Base-by-base conservation (phyloP, 2,888 invertebrate genomes). In the Dicranocentrus wangi region DNA sequence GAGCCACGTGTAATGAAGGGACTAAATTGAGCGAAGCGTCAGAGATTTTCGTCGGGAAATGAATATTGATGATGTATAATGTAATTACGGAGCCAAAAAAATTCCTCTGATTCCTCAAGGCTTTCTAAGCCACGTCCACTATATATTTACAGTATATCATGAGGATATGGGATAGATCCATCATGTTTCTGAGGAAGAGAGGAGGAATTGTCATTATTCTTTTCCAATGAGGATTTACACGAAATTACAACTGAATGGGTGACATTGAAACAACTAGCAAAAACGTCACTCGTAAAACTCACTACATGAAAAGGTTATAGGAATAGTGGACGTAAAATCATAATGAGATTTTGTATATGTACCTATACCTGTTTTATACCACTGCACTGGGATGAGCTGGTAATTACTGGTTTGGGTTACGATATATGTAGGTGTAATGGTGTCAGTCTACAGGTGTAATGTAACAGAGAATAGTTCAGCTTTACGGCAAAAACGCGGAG, bases 51-150 rank as follows among this genome's bases (percentile, higher is more conserved):
- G 60, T 39, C 55, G 32, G 58, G 51, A 79, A 79, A 82, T 75
- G 79, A 82, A 82, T 82, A 82, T 82, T 82, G 79, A 82, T 80
- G 80, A 83, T 83, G 80, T 76, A 76, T 70, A 83, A 72, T 81
- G 83, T 81, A 83, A 83, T 83, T 81, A 83, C 83, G 75, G 60
- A 27, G 63, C 63, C 63, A 63, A 43, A 2, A 5, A 17, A 47
- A 43, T 63, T 43, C 25, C 10, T 72, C 47, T 28, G 10, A 55
- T 61, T 72, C 43, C 47, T 39, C 66, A 69, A 81, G 80, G 73
- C 73, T 73, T 70, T 58, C 10, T 58, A 5, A 23, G 13, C 58
- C 70, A 70, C 58, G 58, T n/a, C 23, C 58, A 10, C 39, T 8
- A 5, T 13, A 39, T 39, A 13, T 39, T 13, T 13, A 39, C 39